Evolutionary conservation across 2,888 invertebrate species (phyloP).

Genomic region (Papilio gigon): DNA sequence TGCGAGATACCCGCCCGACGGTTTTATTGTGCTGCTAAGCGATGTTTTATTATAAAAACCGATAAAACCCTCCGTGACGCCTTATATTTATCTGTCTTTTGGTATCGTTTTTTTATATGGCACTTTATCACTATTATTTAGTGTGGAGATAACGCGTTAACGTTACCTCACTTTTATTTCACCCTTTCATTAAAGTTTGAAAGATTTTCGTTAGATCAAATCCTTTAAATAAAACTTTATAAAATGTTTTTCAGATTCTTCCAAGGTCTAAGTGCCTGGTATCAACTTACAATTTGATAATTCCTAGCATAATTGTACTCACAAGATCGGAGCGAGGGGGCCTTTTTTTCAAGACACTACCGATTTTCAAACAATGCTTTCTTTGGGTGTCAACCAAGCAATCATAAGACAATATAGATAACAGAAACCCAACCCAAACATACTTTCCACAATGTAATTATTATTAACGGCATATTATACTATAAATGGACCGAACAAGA

Average conservation of each 20-base stretch:
- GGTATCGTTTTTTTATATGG: constrained; percentile 70
- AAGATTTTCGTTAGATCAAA: constrained; percentile 25
- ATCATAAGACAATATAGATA: neutral
- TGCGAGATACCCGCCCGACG: constrained; percentile 58
- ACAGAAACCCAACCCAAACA: constrained; percentile 3
- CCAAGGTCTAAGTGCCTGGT: neutral
- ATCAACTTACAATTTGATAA: neutral
- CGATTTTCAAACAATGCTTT: neutral
- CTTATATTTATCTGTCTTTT: constrained; percentile 62
- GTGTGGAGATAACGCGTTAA: constrained; percentile 67
- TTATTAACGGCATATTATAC: constrained; percentile 32
- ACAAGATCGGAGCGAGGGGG: neutral
- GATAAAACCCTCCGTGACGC: constrained; percentile 66
- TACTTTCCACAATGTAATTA: constrained; percentile 25
- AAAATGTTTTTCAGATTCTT: neutral
- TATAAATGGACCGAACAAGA: constrained; percentile 42
- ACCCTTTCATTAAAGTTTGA: constrained; percentile 38
- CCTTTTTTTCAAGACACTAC: neutral
- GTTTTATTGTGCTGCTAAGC: constrained; percentile 71
- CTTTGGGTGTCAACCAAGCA: neutral
- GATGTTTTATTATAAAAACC: constrained; percentile 73
- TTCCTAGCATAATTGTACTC: neutral
- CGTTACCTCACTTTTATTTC: constrained; percentile 47
- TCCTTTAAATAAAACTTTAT: neutral
- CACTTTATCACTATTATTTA: constrained; percentile 77